phyloP scores from a whole-genome alignment of 2,888 invertebrate genomes.

The Euphydryas editha region DNA sequence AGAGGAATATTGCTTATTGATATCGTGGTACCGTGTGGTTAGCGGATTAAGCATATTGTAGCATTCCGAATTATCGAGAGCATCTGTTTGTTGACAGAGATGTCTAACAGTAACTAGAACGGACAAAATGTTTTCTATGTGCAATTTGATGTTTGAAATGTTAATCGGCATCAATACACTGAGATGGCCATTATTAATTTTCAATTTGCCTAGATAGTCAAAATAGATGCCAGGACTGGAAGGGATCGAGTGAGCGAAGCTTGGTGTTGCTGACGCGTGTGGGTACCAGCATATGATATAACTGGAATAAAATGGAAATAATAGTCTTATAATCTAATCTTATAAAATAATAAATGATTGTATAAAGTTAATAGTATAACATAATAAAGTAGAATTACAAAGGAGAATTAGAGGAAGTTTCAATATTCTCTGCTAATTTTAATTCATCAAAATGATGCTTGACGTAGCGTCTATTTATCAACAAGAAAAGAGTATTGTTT shows the following conservation, averaged over 20 bases:
- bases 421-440: background rate
- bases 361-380: background rate
- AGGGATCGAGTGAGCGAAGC: constrained; percentile 16
- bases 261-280: background rate
- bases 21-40: constrained; percentile 23
- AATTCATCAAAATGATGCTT: background rate
- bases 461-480: background rate
- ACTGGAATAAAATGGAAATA: background rate
- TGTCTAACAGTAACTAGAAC: too few species aligned
- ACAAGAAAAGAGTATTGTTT: background rate
- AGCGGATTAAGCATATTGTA: too few species aligned
- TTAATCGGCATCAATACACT: too few species aligned
- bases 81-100: too few species aligned
- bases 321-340: background rate
- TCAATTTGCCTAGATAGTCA: constrained; percentile 40
- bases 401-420: constrained; percentile 4
- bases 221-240: constrained; percentile 43
- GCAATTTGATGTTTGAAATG: too few species aligned
- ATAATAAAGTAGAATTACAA: background rate
- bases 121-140: too few species aligned
- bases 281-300: background rate
- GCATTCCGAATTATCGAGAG: too few species aligned
- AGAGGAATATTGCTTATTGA: constrained; percentile 1
- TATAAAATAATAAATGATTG: too few species aligned
- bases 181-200: constrained; percentile 34